Evolutionary conservation across 2,888 invertebrate species (phyloP).

Genomic region (Monochamus alternatus): DNA sequence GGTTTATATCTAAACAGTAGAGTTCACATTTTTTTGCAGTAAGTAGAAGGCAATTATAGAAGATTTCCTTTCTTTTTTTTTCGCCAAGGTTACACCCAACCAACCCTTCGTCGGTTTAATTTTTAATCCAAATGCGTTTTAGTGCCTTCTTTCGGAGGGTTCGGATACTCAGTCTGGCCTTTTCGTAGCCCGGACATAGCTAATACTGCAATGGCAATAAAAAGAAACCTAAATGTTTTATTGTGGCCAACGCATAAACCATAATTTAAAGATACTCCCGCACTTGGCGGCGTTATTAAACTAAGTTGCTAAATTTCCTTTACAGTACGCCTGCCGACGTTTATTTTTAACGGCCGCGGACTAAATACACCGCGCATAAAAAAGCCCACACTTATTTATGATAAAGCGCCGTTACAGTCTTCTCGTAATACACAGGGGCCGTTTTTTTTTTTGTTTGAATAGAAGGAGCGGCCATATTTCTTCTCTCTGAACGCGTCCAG

Average conservation of each 20-base stretch:
- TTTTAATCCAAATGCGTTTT: conserved; percentile 6
- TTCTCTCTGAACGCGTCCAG: conserved; percentile 44
- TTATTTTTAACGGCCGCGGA: background rate
- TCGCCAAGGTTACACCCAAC: too few species aligned
- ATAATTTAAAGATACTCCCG: background rate
- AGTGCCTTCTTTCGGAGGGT: background rate
- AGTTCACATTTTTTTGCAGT: too few species aligned
- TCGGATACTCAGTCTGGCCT: background rate
- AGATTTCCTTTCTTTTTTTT: too few species aligned
- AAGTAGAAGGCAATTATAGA: too few species aligned
- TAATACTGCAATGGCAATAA: background rate
- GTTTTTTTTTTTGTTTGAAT: conserved; percentile 15
- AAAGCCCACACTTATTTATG: background rate
- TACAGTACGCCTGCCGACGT: background rate
- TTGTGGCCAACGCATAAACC: conserved; percentile 4
- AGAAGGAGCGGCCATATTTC: conserved; percentile 36
- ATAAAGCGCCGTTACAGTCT: background rate
- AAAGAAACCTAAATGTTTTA: conserved; percentile 7
- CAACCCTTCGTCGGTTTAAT: too few species aligned
- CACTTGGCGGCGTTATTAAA: conserved; percentile 11
- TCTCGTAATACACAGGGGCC: background rate
- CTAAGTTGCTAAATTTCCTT: conserved; percentile 7
- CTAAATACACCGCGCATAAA: conserved; percentile 1
- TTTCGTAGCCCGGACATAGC: background rate
- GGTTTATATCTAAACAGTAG: too few species aligned